Evolutionary conservation across 2,113 vertebrate species (phyloP), one percentile per base, ranked within the genome.

Genomic region (Cnemophilus loriae): DNA sequence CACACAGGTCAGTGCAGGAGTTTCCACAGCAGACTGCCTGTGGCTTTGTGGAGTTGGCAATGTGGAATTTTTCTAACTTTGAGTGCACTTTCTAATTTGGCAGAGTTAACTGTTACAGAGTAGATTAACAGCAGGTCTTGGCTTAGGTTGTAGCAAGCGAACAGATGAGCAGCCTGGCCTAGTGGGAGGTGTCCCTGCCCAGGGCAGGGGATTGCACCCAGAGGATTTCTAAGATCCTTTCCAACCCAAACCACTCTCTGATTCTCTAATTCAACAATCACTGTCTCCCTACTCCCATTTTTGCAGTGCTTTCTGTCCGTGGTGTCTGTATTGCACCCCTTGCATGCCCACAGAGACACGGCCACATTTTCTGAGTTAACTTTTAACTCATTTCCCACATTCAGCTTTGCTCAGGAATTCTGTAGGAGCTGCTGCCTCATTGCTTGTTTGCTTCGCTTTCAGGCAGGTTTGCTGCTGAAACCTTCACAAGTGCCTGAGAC

Each of bases 341-440:
- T 26, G 8, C 26, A 0, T 0, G 2, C 17, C 52, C 52, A 8
- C 24, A 28, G 13, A 39, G 46, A 5, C 16, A 3, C 2, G 19
- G 30, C 28, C 30, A 3, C 4, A 0, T 32, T 63, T 55, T 28
- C 47, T 8, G 13, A 64, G 44, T 41, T 47, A n/a, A n/a, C 28
- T 69, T 80, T 39, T 30, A 47, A 5, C 63, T 23, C 8, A 10
- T 86, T 64, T 41, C 30, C 57, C 33, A 17, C 44, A 3, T 49
- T n/a, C 3, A 33, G 27, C 67, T 73, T 53, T 44, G 86, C 86
- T 68, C 33, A 44, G 47, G 60, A 9, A 4, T 21, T 84, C 61
- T 39, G 1, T 1, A 5, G 23, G 17, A 76, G 41, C 71, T 79
- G 56, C 57, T 78, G 30, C 27, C 30, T 67, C 2, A 3, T 6